Evolutionary conservation across 2,113 vertebrate genomes (phyloP).

Genomic region (Oenanthe melanoleuca): DNA sequence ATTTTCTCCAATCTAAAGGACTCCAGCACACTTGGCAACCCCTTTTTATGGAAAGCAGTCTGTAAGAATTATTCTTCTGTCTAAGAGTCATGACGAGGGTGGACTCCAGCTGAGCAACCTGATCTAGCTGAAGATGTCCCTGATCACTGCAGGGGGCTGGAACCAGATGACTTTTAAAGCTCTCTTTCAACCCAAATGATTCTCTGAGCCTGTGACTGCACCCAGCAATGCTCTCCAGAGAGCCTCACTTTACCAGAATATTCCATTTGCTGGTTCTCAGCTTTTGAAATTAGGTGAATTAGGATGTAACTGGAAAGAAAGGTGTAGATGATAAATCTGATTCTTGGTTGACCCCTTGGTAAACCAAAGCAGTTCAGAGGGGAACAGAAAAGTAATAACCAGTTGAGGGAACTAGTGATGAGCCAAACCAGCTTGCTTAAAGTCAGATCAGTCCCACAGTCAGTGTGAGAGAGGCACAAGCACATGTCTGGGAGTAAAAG

Average conservation of each 20-base stretch:
- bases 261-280: background rate
- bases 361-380: background rate
- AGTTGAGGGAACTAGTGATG: too few relatives aligned
- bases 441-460: background rate
- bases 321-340: background rate
- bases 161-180: background rate
- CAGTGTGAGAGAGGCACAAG: background rate
- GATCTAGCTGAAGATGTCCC: background rate
- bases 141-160: background rate
- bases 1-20: background rate
- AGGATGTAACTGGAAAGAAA: background rate
- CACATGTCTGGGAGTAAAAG: background rate
- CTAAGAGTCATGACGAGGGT: background rate
- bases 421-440: background rate
- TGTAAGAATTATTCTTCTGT: background rate
- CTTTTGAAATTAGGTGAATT: background rate
- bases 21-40: background rate
- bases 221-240: background rate
- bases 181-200: background rate
- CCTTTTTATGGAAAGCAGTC: background rate
- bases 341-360: background rate
- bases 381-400: background rate
- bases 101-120: background rate
- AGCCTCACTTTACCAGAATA: fast-evolving
- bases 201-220: background rate